Conservation (phyloP, 1,140 invertebrate genomes). For the Drosophila subpulchrella region DNA sequence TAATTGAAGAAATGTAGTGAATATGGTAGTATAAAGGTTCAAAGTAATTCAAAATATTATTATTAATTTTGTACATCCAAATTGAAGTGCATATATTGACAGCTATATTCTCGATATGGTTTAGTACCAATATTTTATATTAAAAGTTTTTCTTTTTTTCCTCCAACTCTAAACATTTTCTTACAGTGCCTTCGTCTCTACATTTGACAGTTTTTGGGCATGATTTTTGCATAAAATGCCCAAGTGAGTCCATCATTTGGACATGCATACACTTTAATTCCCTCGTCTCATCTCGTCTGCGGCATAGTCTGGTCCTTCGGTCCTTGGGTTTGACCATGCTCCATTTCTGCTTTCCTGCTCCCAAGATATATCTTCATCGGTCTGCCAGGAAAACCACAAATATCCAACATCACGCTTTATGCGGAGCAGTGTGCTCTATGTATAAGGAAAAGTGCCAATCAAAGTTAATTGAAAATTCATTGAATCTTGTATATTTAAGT, state of each 20-base stretch:
- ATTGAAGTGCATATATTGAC: no score
- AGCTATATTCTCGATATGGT: no score
- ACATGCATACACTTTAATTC: constrained; percentile 39
- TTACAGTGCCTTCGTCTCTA: constrained; percentile 8
- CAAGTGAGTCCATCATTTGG: constrained; percentile 57
- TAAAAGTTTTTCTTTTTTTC: no score
- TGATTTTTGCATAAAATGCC: constrained; percentile 51
- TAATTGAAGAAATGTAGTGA: no score
- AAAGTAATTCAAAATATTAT: no score
- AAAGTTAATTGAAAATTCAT: constrained; percentile 83
- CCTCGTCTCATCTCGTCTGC: constrained; percentile 26
- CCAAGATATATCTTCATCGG: background rate
- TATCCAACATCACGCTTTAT: constrained; percentile 39
- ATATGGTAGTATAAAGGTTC: no score
- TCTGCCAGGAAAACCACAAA: constrained; percentile 32
- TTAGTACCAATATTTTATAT: no score
- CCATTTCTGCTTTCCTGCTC: background rate
- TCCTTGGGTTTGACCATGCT: constrained; percentile 10
- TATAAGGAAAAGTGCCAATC: constrained; percentile 79
- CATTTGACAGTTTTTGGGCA: constrained; percentile 19
- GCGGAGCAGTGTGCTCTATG: constrained; percentile 35
- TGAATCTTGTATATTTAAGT: constrained; percentile 81
- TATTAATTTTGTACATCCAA: no score
- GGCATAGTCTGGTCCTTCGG: constrained; percentile 23
- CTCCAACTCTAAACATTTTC: background rate